Percentiles rank a stretch among this genome's conserved stretches.
These are phyloP conservation scores for Dryadula phaetusa DNA, from an alignment of 2,888 invertebrate species.

Conservation along the genomic window DNA sequence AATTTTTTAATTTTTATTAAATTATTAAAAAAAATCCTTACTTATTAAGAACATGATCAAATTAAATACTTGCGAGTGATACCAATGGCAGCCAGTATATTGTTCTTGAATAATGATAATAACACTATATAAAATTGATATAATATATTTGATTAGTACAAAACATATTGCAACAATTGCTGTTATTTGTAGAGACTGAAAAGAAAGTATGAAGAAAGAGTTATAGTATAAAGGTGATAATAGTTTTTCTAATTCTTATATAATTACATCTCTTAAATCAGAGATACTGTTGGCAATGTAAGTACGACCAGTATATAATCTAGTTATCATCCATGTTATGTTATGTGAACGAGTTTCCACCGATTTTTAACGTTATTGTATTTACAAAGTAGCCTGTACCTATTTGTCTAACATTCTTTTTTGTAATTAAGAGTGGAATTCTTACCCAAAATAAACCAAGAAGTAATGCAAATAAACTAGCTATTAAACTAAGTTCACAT, in stretches of 20 bases:
- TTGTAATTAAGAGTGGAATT: not conserved
- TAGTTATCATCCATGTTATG: too few species aligned
- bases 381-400: too few species aligned
- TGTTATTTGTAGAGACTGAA: slow-evolving; percentile 42
- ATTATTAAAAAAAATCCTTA: too few species aligned
- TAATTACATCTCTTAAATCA: too few species aligned
- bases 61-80: slow-evolving; percentile 51
- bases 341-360: too few species aligned
- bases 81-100: slow-evolving; percentile 46
- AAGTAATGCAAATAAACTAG: slow-evolving; percentile 52
- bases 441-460: slow-evolving; percentile 55
- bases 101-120: slow-evolving; percentile 48
- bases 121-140: slow-evolving; percentile 47
- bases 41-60: slow-evolving; percentile 49
- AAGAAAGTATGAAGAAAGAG: slow-evolving; percentile 28
- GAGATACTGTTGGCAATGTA: too few species aligned
- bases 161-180: slow-evolving; percentile 39
- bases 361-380: not conserved
- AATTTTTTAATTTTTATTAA: too few species aligned
- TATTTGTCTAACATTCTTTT: not conserved
- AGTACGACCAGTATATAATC: not conserved
- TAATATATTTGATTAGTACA: slow-evolving; percentile 45
- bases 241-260: not conserved
- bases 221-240: not conserved
- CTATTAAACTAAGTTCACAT: slow-evolving; percentile 48